phyloP scores from a whole-genome alignment of 2,888 invertebrate genomes.

The Hartigia nigra region DNA sequence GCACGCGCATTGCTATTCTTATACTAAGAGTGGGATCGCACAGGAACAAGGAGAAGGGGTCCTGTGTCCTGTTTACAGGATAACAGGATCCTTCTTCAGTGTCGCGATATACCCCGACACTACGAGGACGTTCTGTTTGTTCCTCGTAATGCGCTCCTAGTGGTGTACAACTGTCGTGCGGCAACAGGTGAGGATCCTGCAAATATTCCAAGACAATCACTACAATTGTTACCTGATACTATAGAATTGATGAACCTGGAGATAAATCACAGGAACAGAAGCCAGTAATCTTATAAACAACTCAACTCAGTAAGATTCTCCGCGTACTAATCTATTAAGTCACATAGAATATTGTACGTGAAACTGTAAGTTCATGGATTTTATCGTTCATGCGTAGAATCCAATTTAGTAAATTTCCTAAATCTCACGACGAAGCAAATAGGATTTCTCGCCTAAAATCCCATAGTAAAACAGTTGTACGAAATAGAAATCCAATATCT shows the following conservation, averaged over 20 bases:
- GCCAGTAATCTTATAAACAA: neutral
- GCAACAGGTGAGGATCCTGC: constrained; percentile 24
- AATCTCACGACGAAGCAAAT: neutral
- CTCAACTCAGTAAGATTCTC: neutral
- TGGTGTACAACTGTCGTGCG: constrained; percentile 17
- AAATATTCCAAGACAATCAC: neutral
- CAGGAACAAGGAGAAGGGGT: constrained; percentile 23
- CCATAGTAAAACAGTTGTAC: neutral
- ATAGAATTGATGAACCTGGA: neutral
- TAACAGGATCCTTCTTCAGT: constrained; percentile 46
- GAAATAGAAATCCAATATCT: neutral
- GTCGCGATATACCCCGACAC: constrained; percentile 36
- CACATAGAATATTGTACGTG: neutral
- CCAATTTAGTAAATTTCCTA: neutral
- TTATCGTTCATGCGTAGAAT: neutral
- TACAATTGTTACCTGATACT: neutral
- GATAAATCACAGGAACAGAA: neutral
- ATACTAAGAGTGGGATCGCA: constrained; percentile 20
- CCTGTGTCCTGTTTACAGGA: constrained; percentile 52
- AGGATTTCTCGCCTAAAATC: neutral
- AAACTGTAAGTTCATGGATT: neutral
- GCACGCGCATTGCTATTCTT: constrained; percentile 41
- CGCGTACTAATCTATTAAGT: neutral
- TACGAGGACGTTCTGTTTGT: constrained; percentile 24
- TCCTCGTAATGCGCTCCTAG: constrained; percentile 24